Conservation (phyloP, 2,113 vertebrate genomes). For the Hypanus sabinus region DNA sequence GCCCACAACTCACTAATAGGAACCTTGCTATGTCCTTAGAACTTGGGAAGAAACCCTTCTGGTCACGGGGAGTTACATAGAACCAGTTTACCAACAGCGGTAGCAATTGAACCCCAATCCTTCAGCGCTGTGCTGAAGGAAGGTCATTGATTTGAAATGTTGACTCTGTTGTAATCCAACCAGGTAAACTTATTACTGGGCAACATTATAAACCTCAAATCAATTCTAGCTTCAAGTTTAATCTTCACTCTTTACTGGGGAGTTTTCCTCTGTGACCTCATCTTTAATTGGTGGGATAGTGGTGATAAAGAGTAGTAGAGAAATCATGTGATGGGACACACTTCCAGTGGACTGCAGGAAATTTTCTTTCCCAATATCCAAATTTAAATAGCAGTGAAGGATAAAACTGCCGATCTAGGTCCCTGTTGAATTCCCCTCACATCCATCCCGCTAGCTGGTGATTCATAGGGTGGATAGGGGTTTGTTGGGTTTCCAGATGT, state of each 20-base stretch:
- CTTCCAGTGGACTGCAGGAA: not conserved
- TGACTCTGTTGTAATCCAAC: not conserved
- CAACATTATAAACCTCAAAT: not conserved
- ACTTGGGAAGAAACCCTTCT: too few relatives aligned
- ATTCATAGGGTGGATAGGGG: not conserved
- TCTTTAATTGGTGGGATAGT: not conserved
- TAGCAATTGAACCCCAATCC: too few relatives aligned
- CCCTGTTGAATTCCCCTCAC: not conserved
- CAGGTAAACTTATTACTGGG: not conserved
- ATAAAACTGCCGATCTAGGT: not conserved
- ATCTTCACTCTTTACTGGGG: not conserved
- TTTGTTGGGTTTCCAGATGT: too few relatives aligned
- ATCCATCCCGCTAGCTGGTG: not conserved
- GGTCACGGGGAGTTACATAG: too few relatives aligned
- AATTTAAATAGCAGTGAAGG: not conserved
- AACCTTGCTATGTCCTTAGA: too few relatives aligned
- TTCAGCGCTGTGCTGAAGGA: too few relatives aligned
- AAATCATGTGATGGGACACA: not conserved
- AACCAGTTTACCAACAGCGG: too few relatives aligned
- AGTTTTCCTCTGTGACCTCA: not conserved
- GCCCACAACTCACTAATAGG: too few relatives aligned
- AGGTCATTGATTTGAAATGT: not conserved
- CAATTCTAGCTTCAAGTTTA: too few relatives aligned
- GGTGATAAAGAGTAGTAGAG: not conserved
- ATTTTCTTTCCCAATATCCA: not conserved